Base-by-base conservation (phyloP, 2,113 vertebrate genomes). In the Phrynosoma platyrhinos region DNA sequence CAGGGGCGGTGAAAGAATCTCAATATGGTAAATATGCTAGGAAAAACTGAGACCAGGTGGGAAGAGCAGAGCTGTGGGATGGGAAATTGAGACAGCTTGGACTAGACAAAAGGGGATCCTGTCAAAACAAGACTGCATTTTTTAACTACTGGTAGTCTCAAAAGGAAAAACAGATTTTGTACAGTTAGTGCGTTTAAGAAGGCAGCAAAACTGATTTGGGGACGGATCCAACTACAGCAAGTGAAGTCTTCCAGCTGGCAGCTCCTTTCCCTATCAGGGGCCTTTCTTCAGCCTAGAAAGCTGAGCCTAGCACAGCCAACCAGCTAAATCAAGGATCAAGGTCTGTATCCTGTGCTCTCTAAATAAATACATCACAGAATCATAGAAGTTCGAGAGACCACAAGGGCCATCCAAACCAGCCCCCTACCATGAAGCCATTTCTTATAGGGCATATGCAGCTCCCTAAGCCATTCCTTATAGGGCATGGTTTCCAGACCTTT, bases 81-180 rank as follows among this genome's bases (percentile, higher is more conserved):
- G 74, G 84, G 64, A 32, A 83, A 69, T 40, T 42, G 68, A 85
- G 72, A 53, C 68, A 40, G 62, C 88, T 89, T 82, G 79, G 84
- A 76, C 58, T 68, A 69, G 20, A 77, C 58, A 68, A 53, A 64
- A 27, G 16, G 62, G 62, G n/a, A 53, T 25, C 14, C 71, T 75
- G 84, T 68, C 69, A 89, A 55, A 64, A 81, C 62, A 74, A 89
- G 25, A 10, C 55, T 53, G 36, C 58, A 75, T 25, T 12, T 85
- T 86, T 81, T 69, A 52, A n/a, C 32, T 77, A 36, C 36, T 2
- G 36, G 36, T 36, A 27, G 30, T 42, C 62, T 89, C 62, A 21
- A 58, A 58, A 86, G 79, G 72, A 58, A 82, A n/a, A 55, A 36
- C 86, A 69, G 72, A 25, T 82, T 86, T 53, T 82, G 25, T 78